Evolutionary conservation across 2,888 invertebrate genomes (phyloP).

Genomic region (Archaeoteleia sp.): DNA sequence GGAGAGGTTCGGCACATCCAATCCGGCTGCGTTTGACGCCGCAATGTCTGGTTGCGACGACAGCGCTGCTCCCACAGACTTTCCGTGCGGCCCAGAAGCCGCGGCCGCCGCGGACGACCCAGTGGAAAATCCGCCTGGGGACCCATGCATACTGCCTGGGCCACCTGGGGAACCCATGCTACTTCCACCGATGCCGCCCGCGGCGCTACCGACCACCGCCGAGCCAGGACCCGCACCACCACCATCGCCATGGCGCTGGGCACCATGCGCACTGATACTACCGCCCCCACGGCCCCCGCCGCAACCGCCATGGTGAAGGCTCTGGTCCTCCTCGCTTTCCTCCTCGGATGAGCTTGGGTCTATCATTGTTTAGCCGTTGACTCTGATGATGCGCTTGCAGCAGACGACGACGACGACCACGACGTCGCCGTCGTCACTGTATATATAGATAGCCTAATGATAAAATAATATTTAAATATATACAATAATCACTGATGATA

Average conservation of each 20-base stretch:
- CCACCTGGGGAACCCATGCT: constrained; percentile 64
- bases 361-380: constrained; percentile 80
- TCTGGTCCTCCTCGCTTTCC: constrained; percentile 94
- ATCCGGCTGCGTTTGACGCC: constrained; percentile 56
- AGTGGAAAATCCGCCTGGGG: constrained; percentile 50
- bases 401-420: constrained; percentile 43
- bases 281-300: constrained; percentile 64
- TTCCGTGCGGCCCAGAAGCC: constrained; percentile 56
- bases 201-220: constrained; percentile 55
- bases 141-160: constrained; percentile 28
- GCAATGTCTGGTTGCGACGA: constrained; percentile 43
- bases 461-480: not conserved
- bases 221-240: constrained; percentile 62
- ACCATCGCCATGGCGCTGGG: constrained; percentile 74
- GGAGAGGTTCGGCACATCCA: constrained; percentile 68
- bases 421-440: constrained; percentile 44
- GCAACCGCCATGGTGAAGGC: constrained; percentile 75
- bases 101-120: constrained; percentile 31
- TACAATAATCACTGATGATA: no score
- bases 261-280: constrained; percentile 59
- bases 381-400: constrained; percentile 27
- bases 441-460: constrained; percentile 19
- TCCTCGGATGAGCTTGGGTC: constrained; percentile 97
- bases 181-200: constrained; percentile 61
- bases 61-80: constrained; percentile 27